These are phyloP conservation scores for Malurus cyaneus DNA, from an alignment of 2,113 vertebrate genomes.

Conservation along the genomic window DNA sequence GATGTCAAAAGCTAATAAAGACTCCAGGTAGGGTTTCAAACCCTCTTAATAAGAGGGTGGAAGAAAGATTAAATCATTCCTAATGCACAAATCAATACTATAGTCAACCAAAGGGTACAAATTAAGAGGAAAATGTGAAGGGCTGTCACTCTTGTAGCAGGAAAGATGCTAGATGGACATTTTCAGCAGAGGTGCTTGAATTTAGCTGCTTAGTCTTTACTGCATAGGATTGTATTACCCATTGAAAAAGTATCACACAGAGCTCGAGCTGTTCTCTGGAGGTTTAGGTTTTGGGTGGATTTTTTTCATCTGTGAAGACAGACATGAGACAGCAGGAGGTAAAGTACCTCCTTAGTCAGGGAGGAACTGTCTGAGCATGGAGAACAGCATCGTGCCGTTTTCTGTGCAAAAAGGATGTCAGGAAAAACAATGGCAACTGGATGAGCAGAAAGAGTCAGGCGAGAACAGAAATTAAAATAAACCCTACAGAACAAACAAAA, in stretches of 20 bases:
- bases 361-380: not conserved
- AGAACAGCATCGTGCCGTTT: fast-evolving
- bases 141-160: not conserved
- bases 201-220: not conserved
- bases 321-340: not conserved
- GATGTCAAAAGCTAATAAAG: constrained; percentile 53
- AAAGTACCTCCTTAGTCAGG: not conserved
- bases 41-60: constrained; percentile 14
- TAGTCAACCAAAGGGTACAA: constrained; percentile 31
- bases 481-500: not conserved
- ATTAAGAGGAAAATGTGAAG: constrained; percentile 32
- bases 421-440: not conserved
- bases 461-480: not conserved
- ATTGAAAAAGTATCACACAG: not conserved
- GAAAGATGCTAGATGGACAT: not conserved
- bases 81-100: constrained; percentile 47
- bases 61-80: constrained; percentile 57
- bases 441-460: not conserved
- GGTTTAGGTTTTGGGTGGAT: not conserved
- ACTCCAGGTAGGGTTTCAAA: constrained; percentile 29
- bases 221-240: not conserved
- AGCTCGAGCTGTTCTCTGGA: not conserved
- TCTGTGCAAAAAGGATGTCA: not conserved
- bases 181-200: not conserved
- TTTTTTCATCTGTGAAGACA: not conserved